Conservation (phyloP, 2,797 vertebrate genomes). For the Monodelphis domestica region DNA sequence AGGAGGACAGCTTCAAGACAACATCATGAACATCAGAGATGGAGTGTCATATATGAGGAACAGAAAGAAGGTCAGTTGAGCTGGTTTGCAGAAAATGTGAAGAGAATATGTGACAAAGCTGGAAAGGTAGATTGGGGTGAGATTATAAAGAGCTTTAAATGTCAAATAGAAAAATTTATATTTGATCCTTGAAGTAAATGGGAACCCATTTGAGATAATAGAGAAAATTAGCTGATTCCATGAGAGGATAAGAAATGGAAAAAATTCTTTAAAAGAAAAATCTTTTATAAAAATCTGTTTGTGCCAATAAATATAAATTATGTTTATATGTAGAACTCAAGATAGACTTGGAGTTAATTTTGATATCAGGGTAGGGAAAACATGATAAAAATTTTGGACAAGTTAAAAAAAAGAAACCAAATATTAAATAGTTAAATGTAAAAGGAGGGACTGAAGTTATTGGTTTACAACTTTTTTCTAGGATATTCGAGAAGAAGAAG, state of each 20-base stretch:
- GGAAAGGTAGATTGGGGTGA: not conserved
- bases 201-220: not conserved
- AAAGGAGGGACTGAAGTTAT: not conserved
- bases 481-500: not conserved
- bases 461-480: not conserved
- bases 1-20: not conserved
- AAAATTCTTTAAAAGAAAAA: not conserved
- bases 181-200: not conserved
- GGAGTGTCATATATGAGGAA: not conserved
- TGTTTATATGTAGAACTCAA: not conserved
- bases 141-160: not conserved
- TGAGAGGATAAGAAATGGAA: not conserved
- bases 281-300: not conserved
- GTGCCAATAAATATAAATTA: not conserved
- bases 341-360: not conserved
- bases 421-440: not conserved
- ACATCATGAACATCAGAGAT: not conserved
- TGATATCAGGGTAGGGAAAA: not conserved
- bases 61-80: not conserved
- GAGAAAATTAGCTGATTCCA: conserved; percentile 24
- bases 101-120: not conserved
- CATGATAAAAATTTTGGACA: not conserved
- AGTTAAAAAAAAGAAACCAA: not conserved
- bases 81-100: not conserved
- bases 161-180: not conserved